Base-by-base conservation (phyloP, 2,797 vertebrate species). In the Esox masquinongy region DNA sequence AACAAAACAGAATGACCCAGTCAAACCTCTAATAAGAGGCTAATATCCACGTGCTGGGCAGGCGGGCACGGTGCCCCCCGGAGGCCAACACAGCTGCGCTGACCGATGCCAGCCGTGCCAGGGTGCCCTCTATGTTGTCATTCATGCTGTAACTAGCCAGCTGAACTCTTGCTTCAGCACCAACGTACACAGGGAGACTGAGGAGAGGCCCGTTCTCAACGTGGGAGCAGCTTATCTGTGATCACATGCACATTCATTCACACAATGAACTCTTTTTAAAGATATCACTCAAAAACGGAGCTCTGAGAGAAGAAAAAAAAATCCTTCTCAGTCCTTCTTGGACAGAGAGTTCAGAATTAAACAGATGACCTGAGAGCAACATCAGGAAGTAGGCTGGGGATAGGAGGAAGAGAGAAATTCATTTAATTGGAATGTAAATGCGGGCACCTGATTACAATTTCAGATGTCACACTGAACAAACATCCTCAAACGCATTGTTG, bases 181-280 rank as follows among this genome's bases (percentile, higher is more conserved):
- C 16, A 47, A 26, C 17, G 22, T 50, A 82, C 84, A 81, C 78
- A 78, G 24, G 73, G 43, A 69, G n/a, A 51, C 69, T 17, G 24
- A 22, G 69, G 29, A 82, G 70, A 75, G 0, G 50, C 81, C 82
- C 70, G 67, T 77, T 88, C 70, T 72, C 53, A 66, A 77, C 66
- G 24, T 51, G 67, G n/a, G 31, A 17, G 22, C n/a, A 17, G 70
- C 80, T 87, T 83, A 88, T 87, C 87, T 88, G 74, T 68, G 82
- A 87, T 88, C 87, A 89, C 86, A 86, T 87, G 87, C 70, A 68
- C 61, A 73, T 77, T 70, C 68, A 83, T 78, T 80, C 61, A 81
- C 82, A 92, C 89, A 92, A 90, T 86, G 85, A 82, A 53, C 73
- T 59, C 77, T 51, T 87, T 87, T 90, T 80, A 85, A 66, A 80